Percentiles rank a stretch among this genome's conserved stretches.
Conservation (phyloP, 2,888 invertebrate species). For the Biston stratarius region DNA sequence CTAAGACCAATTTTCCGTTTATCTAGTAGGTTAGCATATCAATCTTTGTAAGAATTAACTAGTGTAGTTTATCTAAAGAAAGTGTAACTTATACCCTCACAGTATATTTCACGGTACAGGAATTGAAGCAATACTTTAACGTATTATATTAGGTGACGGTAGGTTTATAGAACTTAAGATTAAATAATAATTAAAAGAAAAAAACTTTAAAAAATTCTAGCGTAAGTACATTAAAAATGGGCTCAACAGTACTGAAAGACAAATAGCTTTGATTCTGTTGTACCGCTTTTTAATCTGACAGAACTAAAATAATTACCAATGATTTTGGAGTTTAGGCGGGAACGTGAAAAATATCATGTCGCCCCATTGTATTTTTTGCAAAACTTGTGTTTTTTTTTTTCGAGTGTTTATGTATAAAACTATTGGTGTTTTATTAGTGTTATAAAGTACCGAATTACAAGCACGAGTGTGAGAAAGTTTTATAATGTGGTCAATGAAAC, state of each 20-base stretch:
- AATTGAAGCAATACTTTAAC: constrained; percentile 14
- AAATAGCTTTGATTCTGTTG: not conserved
- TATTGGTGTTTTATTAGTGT: no score
- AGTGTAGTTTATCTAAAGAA: not conserved
- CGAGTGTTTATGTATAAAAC: no score
- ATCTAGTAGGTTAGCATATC: not conserved
- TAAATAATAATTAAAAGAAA: constrained; percentile 8
- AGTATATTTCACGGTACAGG: constrained; percentile 16
- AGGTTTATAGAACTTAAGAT: constrained; percentile 16
- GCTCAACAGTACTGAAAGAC: constrained; percentile 11
- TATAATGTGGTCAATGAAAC: no score
- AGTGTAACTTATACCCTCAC: constrained; percentile 2
- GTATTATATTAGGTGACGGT: constrained; percentile 34
- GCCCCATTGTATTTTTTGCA: no score
- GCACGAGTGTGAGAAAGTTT: no score
- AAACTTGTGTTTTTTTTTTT: no score
- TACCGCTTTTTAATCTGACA: no score
- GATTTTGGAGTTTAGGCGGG: no score
- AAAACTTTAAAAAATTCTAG: constrained; percentile 19
- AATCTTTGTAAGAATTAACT: constrained; percentile 1
- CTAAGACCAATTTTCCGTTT: not conserved
- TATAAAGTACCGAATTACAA: no score
- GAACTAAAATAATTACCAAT: not conserved
- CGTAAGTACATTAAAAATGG: constrained; percentile 20
- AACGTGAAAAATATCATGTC: no score